Percentiles rank a stretch among this genome's conserved stretches.
phyloP scores from a whole-genome alignment of 2,797 vertebrate genomes.

The Halcyon badia region DNA sequence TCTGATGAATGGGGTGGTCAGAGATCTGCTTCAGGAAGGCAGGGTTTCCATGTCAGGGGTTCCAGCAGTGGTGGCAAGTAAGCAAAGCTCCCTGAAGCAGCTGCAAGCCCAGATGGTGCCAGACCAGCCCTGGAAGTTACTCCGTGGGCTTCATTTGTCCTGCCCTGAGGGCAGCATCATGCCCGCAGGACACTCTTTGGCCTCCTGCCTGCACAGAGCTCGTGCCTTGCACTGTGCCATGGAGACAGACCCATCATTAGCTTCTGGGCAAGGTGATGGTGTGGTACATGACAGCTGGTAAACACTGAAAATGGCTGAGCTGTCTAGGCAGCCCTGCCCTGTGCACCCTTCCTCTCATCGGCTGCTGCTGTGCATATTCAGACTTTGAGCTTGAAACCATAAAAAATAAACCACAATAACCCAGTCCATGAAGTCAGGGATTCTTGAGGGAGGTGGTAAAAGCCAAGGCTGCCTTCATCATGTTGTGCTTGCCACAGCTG shows the following conservation, averaged over 20 bases:
- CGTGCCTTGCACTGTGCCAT: background rate
- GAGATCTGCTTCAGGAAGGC: background rate
- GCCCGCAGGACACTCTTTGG: rapidly evolving
- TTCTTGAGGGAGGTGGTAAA: background rate
- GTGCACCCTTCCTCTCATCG: background rate
- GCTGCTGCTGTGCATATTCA: background rate
- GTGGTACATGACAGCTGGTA: rapidly evolving
- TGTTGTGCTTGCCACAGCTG: rapidly evolving
- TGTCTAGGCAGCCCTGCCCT: background rate
- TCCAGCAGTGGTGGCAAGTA: rapidly evolving
- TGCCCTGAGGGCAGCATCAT: rapidly evolving
- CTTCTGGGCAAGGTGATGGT: background rate
- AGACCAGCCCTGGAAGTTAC: background rate
- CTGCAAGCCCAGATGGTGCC: rapidly evolving
- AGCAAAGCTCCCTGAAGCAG: background rate
- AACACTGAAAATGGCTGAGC: background rate
- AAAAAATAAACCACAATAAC: background rate
- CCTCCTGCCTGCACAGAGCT: background rate
- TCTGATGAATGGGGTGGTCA: rapidly evolving
- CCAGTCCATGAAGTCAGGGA: background rate
- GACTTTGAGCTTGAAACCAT: background rate
- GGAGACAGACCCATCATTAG: background rate
- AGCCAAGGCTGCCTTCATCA: background rate
- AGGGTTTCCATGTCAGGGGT: background rate
- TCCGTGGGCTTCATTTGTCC: background rate